Conservation (phyloP, 2,888 invertebrate genomes). For the Cheilosia soror region DNA sequence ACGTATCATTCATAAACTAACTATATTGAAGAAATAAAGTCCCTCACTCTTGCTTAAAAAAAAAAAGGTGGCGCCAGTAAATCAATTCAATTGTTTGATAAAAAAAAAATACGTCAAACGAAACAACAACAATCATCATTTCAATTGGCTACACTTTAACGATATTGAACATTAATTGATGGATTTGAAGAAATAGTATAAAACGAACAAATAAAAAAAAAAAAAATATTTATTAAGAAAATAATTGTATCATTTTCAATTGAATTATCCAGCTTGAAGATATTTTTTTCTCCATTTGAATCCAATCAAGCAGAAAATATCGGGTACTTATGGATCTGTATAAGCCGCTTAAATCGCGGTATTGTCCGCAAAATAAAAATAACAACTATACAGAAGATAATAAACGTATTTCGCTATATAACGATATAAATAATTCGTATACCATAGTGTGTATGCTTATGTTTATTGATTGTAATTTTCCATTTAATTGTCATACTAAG, state of each 20-base stretch:
- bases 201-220: constrained; percentile 16
- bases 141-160: constrained; percentile 72
- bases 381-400: constrained; percentile 28
- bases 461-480: constrained; percentile 61
- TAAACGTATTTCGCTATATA: constrained; percentile 1
- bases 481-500: constrained; percentile 49
- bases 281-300: constrained; percentile 48
- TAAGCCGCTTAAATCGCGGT: constrained; percentile 42
- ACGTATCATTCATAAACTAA: constrained; percentile 82
- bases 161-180: constrained; percentile 72
- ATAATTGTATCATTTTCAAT: constrained; percentile 67
- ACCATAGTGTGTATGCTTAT: constrained; percentile 15
- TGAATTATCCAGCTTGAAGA: constrained; percentile 61
- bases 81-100: constrained; percentile 74
- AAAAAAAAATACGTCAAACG: constrained; percentile 25
- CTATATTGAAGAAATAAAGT: constrained; percentile 77
- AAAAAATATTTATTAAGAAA: constrained; percentile 12
- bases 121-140: constrained; percentile 68
- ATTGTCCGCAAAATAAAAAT: constrained; percentile 26
- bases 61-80: constrained; percentile 75
- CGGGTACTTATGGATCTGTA: constrained; percentile 40
- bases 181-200: constrained; percentile 64
- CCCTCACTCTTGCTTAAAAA: constrained; percentile 48
- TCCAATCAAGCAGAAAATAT: constrained; percentile 67
- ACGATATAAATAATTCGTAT: not conserved